Evolutionary conservation across 2,797 vertebrate species (phyloP).

Genomic region (Pseudochromis fuscus): DNA sequence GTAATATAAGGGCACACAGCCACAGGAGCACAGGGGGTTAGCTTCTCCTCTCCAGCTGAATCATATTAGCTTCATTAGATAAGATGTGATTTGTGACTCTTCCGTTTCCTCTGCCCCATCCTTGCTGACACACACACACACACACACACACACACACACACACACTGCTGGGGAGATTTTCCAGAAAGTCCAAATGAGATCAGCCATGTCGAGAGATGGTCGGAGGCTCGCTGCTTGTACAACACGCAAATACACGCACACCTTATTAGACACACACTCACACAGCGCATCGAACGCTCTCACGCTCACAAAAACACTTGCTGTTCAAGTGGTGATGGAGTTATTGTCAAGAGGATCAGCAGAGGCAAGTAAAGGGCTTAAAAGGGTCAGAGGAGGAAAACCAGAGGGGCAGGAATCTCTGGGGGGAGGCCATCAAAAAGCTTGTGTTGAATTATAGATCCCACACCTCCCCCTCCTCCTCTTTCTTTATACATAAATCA

Average conservation of each 20-base stretch:
- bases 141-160: too few relatives aligned
- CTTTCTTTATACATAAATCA: slow-evolving; percentile 20
- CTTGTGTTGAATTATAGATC: slow-evolving; percentile 68
- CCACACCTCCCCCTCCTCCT: not conserved
- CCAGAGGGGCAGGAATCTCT: slow-evolving; percentile 26
- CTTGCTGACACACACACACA: slow-evolving; percentile 13
- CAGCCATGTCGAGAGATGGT: slow-evolving; percentile 18
- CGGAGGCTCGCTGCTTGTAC: slow-evolving; percentile 7
- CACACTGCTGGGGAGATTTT: slow-evolving; percentile 34
- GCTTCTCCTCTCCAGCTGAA: slow-evolving; percentile 39
- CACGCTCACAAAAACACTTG: slow-evolving; percentile 11
- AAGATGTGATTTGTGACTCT: slow-evolving; percentile 61
- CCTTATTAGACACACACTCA: slow-evolving; percentile 4
- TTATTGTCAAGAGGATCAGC: slow-evolving; percentile 42
- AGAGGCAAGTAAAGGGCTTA: slow-evolving; percentile 30
- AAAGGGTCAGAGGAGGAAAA: slow-evolving; percentile 44
- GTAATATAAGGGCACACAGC: slow-evolving; percentile 39
- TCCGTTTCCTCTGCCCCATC: slow-evolving; percentile 46
- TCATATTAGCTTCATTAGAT: slow-evolving; percentile 70
- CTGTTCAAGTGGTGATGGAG: slow-evolving; percentile 20
- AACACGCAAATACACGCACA: slow-evolving; percentile 5
- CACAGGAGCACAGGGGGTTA: slow-evolving; percentile 11
- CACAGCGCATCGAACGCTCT: not conserved
- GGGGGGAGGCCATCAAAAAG: slow-evolving; percentile 62
- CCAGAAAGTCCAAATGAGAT: slow-evolving; percentile 49